Conservation (phyloP, 2,888 invertebrate species). For the Hirtodrosophila histrioides region DNA sequence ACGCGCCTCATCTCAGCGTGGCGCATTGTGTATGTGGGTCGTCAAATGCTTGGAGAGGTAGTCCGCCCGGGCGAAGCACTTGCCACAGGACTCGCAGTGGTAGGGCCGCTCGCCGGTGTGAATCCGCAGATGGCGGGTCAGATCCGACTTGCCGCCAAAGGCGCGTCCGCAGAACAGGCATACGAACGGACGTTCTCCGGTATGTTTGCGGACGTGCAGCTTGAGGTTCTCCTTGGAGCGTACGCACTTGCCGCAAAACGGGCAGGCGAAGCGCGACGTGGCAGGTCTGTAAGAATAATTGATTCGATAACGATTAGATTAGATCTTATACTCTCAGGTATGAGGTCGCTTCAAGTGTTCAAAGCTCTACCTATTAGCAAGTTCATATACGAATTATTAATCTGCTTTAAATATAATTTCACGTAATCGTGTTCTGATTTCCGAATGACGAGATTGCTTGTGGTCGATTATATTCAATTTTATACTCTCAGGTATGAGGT, state of each 20-base stretch:
- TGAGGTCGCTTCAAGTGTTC: no score
- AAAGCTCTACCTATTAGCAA: no score
- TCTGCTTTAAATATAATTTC: no score
- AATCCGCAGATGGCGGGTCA: slow-evolving; percentile 93
- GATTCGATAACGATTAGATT: not conserved
- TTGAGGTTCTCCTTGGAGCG: slow-evolving; percentile 94
- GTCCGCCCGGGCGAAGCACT: slow-evolving; percentile 95
- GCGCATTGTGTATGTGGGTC: slow-evolving; percentile 93
- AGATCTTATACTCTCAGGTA: not conserved
- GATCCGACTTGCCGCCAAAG: slow-evolving; percentile 94
- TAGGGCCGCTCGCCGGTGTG: slow-evolving; percentile 96
- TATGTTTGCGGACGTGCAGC: slow-evolving; percentile 93
- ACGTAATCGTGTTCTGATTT: no score
- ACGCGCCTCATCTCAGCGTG: slow-evolving; percentile 85
- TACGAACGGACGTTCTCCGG: slow-evolving; percentile 95
- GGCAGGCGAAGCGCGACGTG: slow-evolving; percentile 91
- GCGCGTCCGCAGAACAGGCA: slow-evolving; percentile 95
- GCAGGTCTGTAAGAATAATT: slow-evolving; percentile 70
- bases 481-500: no score
- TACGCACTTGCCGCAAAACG: slow-evolving; percentile 95
- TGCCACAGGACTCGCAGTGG: slow-evolving; percentile 96
- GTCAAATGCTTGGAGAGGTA: slow-evolving; percentile 96
- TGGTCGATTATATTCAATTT: no score
- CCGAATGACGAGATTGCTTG: no score
- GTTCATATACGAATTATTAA: no score